Conservation (phyloP, 2,888 invertebrate genomes). For the Lasius fuliginosus region DNA sequence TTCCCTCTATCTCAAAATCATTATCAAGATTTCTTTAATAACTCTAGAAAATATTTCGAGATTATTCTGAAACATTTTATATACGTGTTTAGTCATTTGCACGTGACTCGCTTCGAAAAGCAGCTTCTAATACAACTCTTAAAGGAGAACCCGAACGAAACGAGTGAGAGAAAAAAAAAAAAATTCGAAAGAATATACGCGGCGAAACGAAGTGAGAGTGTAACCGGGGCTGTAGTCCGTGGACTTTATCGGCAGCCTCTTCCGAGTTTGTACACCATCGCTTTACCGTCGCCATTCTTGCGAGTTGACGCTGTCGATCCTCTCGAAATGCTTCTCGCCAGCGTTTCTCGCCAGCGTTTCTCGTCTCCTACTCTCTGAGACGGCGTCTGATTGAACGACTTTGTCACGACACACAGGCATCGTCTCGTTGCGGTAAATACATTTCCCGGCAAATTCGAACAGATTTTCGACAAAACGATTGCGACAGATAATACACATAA, state of each 20-base stretch:
- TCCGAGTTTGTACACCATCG: slow-evolving; percentile 68
- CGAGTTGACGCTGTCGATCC: slow-evolving; percentile 69
- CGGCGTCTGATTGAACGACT: slow-evolving; percentile 55
- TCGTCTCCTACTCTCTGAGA: slow-evolving; percentile 47
- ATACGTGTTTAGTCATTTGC: slow-evolving; percentile 67
- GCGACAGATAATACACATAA: slow-evolving; percentile 27
- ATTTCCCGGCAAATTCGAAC: slow-evolving; percentile 64
- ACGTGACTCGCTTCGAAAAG: slow-evolving; percentile 71
- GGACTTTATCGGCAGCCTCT: slow-evolving; percentile 65
- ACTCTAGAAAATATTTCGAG: slow-evolving; percentile 4
- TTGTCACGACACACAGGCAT: slow-evolving; percentile 41
- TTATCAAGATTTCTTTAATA: neutral
- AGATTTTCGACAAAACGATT: slow-evolving; percentile 55
- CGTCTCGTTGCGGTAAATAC: slow-evolving; percentile 59
- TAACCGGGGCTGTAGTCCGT: slow-evolving; percentile 49
- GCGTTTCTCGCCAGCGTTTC: slow-evolving; percentile 25
- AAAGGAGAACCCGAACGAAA: slow-evolving; percentile 38
- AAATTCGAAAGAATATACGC: slow-evolving; percentile 39
- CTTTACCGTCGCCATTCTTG: slow-evolving; percentile 58
- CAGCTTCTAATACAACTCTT: slow-evolving; percentile 21
- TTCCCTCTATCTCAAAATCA: neutral
- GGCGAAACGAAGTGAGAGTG: slow-evolving; percentile 48
- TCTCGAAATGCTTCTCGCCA: slow-evolving; percentile 56
- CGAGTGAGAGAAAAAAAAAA: slow-evolving; percentile 47
- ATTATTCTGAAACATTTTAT: slow-evolving; percentile 32